A percentile compares a stretch with the other conserved stretches of the same genome.
Conservation (phyloP, 1,140 invertebrate genomes). For the Drosophila suzukii region DNA sequence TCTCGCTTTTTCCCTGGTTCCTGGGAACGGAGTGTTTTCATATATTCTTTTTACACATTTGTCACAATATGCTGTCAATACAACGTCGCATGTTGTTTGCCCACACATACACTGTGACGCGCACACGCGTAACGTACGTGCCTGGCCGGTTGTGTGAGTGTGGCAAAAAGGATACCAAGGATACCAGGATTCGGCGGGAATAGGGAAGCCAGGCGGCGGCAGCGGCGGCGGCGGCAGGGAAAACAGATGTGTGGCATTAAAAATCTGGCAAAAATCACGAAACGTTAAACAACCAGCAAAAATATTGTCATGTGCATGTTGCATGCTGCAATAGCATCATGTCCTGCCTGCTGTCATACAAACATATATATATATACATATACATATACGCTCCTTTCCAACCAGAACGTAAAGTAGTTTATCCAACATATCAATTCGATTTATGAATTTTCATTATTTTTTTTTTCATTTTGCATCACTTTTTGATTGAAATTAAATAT, state of each 20-base stretch:
- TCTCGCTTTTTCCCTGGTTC: neutral
- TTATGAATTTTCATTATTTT: slow-evolving; percentile 44
- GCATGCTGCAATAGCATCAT: slow-evolving; percentile 29
- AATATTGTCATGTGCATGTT: slow-evolving; percentile 77
- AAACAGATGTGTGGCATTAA: slow-evolving; percentile 66
- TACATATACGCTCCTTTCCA: slow-evolving; percentile 4
- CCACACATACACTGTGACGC: slow-evolving; percentile 33
- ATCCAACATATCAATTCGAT: slow-evolving; percentile 80
- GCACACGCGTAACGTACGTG: slow-evolving; percentile 52
- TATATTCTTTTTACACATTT: slow-evolving; percentile 75
- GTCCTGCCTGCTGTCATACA: neutral
- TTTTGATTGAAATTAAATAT: slow-evolving; percentile 68
- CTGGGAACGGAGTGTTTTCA: slow-evolving; percentile 11
- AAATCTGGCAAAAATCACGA: slow-evolving; percentile 82
- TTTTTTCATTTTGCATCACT: slow-evolving; percentile 4
- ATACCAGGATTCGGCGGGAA: slow-evolving; percentile 21
- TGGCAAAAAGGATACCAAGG: slow-evolving; percentile 31
- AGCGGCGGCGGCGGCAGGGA: slow-evolving; percentile 1
- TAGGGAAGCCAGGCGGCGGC: slow-evolving; percentile 31
- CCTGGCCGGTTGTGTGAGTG: slow-evolving; percentile 37
- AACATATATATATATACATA: neutral
- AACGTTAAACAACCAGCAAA: slow-evolving; percentile 80
- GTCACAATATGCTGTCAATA: slow-evolving; percentile 83
- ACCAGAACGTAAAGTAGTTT: slow-evolving; percentile 65
- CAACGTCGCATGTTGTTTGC: slow-evolving; percentile 72